Evolutionary conservation across 1,140 invertebrate genomes (phyloP).

Genomic region (Sinella curviseta): DNA sequence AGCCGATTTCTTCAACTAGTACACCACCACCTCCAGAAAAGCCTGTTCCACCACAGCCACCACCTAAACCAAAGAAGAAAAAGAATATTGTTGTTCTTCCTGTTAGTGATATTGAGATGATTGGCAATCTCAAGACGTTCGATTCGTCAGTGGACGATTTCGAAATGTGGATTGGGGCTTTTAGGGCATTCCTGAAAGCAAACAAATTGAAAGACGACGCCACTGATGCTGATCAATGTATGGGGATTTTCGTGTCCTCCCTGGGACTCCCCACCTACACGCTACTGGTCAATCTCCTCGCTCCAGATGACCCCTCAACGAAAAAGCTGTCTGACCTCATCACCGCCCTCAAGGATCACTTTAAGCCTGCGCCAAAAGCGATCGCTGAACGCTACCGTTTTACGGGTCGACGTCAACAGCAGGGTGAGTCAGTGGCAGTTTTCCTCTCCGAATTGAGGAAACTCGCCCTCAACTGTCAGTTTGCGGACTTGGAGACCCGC

Average conservation of each 20-base stretch:
- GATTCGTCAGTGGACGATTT: no score
- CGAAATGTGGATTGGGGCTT: no score
- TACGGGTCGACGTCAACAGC: conserved; percentile 26
- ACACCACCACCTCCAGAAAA: no score
- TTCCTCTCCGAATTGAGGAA: conserved; percentile 39
- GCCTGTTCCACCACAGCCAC: no score
- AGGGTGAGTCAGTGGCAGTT: conserved; percentile 28
- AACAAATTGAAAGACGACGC: no score
- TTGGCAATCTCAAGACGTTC: no score
- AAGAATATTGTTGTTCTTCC: no score
- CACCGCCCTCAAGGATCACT: neutral
- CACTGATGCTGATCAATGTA: no score
- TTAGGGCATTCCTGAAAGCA: no score
- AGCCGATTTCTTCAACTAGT: no score
- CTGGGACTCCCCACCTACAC: conserved; percentile 24
- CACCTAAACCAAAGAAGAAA: no score
- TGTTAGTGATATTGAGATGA: no score
- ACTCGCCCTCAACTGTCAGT: conserved; percentile 41
- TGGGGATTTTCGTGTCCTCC: neutral
- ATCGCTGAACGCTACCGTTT: conserved; percentile 40
- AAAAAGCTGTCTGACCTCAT: neutral
- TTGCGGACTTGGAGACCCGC: conserved; percentile 32
- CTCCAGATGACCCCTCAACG: neutral
- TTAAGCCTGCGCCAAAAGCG: conserved; percentile 32
- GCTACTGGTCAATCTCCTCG: neutral